Percentiles rank a stretch among this genome's conserved stretches.
Evolutionary conservation across 2,797 vertebrate species (phyloP).

Genomic region (Intellagama lesueurii): DNA sequence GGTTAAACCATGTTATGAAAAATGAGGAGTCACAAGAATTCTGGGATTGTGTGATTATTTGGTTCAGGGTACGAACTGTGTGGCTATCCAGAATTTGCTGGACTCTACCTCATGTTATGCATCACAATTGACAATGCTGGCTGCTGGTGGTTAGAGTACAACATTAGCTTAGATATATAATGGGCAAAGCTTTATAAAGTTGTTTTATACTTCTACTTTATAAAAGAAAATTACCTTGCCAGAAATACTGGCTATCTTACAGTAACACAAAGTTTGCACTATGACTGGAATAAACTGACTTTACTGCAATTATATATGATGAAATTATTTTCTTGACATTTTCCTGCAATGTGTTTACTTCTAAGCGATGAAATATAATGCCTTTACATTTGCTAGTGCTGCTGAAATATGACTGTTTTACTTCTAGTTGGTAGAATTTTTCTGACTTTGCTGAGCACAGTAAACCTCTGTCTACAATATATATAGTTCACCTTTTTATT

Average conservation of each 20-base stretch:
- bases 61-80: not conserved
- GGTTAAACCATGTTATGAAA: not conserved
- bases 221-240: not conserved
- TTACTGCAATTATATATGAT: not conserved
- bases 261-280: not conserved
- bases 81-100: not conserved
- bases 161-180: not conserved
- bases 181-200: not conserved
- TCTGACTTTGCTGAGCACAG: not conserved
- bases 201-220: not conserved
- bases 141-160: not conserved
- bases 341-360: not conserved
- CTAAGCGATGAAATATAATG: not conserved
- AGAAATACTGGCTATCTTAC: not conserved
- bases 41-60: not conserved
- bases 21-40: not conserved
- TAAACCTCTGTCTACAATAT: not conserved
- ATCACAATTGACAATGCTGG: not conserved
- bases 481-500: not conserved
- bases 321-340: not conserved
- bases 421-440: rapidly evolving
- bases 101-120: not conserved
- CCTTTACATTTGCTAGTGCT: not conserved
- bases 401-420: constrained; percentile 23
- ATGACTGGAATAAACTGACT: not conserved